Percentiles rank a stretch among this genome's conserved stretches.
Conservation (phyloP, 2,797 vertebrate species). For the Sebastiscus tertius region DNA sequence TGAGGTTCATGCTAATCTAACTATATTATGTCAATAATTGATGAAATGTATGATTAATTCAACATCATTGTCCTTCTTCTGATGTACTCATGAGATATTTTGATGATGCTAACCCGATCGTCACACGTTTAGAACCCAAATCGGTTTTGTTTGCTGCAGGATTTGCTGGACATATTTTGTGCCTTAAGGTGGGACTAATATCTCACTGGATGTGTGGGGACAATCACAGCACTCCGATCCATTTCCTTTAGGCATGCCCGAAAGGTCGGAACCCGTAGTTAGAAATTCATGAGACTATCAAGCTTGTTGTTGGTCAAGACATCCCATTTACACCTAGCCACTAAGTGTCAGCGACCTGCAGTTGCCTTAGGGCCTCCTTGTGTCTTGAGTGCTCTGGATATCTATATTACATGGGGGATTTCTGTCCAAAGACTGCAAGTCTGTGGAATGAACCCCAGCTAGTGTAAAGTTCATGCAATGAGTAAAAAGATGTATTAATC, state of each 20-base stretch:
- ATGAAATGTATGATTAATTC: not conserved
- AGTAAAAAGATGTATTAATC: not conserved
- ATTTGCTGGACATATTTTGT: slow-evolving; percentile 4
- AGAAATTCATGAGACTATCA: slow-evolving; percentile 60
- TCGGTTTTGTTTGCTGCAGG: not conserved
- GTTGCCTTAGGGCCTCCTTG: slow-evolving; percentile 22
- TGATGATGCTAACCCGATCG: not conserved
- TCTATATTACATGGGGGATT: slow-evolving; percentile 12
- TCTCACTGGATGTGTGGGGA: slow-evolving; percentile 8
- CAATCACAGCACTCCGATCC: slow-evolving; percentile 25
- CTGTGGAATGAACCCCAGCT: not conserved
- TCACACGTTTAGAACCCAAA: not conserved
- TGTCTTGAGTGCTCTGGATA: slow-evolving; percentile 6
- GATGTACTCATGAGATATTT: not conserved
- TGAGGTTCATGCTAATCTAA: not conserved
- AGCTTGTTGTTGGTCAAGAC: slow-evolving; percentile 44
- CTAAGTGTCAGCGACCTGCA: slow-evolving; percentile 26
- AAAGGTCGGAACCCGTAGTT: slow-evolving; percentile 42
- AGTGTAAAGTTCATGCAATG: not conserved
- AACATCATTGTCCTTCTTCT: not conserved
- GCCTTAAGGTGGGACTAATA: slow-evolving; percentile 27
- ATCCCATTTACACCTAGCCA: slow-evolving; percentile 36
- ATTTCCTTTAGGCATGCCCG: slow-evolving; percentile 23
- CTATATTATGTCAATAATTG: not conserved
- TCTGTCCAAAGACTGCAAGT: not conserved